These are phyloP conservation scores for Drosophila setifemur DNA, from an alignment of 1,140 invertebrate genomes.

Conservation along the genomic window DNA sequence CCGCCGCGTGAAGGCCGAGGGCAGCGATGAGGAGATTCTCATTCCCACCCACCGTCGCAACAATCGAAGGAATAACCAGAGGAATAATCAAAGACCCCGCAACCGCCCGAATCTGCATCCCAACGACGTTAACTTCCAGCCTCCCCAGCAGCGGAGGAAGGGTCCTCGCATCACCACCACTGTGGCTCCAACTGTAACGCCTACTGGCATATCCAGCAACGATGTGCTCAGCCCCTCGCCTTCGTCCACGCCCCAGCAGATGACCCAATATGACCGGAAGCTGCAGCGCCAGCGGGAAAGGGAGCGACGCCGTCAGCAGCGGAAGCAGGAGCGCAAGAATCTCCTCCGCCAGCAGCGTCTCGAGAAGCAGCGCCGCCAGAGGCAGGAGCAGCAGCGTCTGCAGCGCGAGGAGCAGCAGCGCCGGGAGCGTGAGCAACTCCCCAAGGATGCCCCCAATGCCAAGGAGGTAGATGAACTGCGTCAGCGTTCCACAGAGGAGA, in stretches of 20 bases:
- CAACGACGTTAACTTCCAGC: slow-evolving; percentile 65
- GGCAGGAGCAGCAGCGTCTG: slow-evolving; percentile 32
- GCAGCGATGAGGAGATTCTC: slow-evolving; percentile 70
- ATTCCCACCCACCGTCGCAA: slow-evolving; percentile 56
- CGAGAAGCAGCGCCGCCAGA: slow-evolving; percentile 35
- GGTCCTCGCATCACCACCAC: slow-evolving; percentile 33
- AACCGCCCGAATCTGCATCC: slow-evolving; percentile 31
- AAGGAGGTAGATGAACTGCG: slow-evolving; percentile 45
- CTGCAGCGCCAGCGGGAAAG: slow-evolving; percentile 67
- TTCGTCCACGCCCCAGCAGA: slow-evolving; percentile 24
- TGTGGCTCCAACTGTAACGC: not conserved
- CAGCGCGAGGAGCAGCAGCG: slow-evolving; percentile 22
- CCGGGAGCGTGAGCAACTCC: slow-evolving; percentile 12
- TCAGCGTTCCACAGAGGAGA: slow-evolving; percentile 24
- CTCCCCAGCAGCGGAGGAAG: slow-evolving; percentile 11
- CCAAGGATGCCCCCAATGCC: slow-evolving; percentile 8
- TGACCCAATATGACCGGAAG: slow-evolving; percentile 66
- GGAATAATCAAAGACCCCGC: slow-evolving; percentile 25
- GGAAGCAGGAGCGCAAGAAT: slow-evolving; percentile 52
- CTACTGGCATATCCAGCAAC: slow-evolving; percentile 25
- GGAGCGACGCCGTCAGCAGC: slow-evolving; percentile 55
- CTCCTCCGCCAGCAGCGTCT: slow-evolving; percentile 46
- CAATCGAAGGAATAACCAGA: slow-evolving; percentile 28
- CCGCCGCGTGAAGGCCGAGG: slow-evolving; percentile 73
- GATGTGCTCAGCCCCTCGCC: slow-evolving; percentile 27